Percentiles rank a stretch among this genome's conserved stretches.
phyloP scores from a whole-genome alignment of 1,140 invertebrate species.

The Mizuhopecten yessoensis region DNA sequence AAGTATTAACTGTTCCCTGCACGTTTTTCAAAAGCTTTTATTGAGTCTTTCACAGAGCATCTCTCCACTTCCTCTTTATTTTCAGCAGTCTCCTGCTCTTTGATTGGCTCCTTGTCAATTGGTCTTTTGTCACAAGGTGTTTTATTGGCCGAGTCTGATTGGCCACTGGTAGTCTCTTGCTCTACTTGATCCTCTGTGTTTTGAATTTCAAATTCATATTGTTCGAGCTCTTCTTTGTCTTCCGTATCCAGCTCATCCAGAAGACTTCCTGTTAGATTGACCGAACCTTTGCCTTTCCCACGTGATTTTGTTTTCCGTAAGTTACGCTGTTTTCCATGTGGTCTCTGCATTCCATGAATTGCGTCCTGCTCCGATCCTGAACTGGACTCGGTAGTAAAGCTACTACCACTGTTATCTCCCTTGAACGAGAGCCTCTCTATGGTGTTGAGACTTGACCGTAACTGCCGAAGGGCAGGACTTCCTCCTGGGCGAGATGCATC shows the following conservation, averaged over 20 bases:
- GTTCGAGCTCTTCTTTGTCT: constrained; percentile 50
- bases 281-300: constrained; percentile 80
- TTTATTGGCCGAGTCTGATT: neutral
- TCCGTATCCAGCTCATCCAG: constrained; percentile 66
- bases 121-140: neutral
- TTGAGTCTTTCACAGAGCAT: neutral
- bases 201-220: neutral
- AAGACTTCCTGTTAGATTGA: constrained; percentile 68
- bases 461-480: constrained; percentile 60
- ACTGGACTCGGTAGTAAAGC: constrained; percentile 73
- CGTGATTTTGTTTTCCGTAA: constrained; percentile 80
- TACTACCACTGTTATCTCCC: constrained; percentile 58
- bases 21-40: constrained; percentile 1
- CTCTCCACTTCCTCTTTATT: neutral
- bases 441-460: constrained; percentile 55
- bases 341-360: constrained; percentile 59
- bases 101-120: constrained; percentile 4
- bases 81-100: neutral
- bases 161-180: neutral
- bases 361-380: constrained; percentile 80
- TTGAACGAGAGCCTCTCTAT: constrained; percentile 57
- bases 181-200: constrained; percentile 14
- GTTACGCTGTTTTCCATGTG: constrained; percentile 70
- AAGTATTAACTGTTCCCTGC: neutral
- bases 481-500: constrained; percentile 48